These are phyloP conservation scores for Hymenopus coronatus DNA, from an alignment of 2,888 invertebrate genomes.

Conservation along the genomic window DNA sequence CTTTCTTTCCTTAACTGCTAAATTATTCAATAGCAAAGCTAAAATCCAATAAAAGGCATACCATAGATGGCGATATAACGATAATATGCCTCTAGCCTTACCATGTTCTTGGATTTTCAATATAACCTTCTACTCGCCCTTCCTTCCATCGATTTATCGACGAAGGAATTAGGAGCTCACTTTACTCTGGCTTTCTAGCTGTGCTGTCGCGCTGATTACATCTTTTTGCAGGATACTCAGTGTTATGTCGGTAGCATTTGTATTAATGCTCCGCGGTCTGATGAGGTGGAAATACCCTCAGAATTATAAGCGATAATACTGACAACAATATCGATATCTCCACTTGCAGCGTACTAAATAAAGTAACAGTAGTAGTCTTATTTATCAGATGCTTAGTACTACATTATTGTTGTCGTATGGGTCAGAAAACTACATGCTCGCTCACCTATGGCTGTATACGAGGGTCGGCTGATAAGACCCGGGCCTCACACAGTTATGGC, in stretches of 20 bases:
- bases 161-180: conserved; percentile 31
- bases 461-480: too few relatives aligned
- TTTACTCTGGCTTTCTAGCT: not conserved
- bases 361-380: too few relatives aligned
- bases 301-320: not conserved
- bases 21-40: too few relatives aligned
- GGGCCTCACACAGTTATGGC: too few relatives aligned
- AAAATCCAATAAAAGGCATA: too few relatives aligned
- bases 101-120: not conserved
- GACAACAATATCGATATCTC: not conserved
- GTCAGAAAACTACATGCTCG: too few relatives aligned
- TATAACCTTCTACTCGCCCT: not conserved
- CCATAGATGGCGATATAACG: too few relatives aligned
- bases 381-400: too few relatives aligned
- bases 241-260: not conserved
- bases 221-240: not conserved
- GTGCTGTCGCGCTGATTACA: not conserved
- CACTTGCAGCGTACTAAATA: not conserved
- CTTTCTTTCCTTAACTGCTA: too few relatives aligned
- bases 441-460: too few relatives aligned
- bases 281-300: not conserved
- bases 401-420: too few relatives aligned
- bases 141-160: conserved; percentile 33
- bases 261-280: not conserved
- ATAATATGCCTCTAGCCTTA: not conserved